Conservation (phyloP, 2,888 invertebrate species). For the Sphecodes monilicornis region DNA sequence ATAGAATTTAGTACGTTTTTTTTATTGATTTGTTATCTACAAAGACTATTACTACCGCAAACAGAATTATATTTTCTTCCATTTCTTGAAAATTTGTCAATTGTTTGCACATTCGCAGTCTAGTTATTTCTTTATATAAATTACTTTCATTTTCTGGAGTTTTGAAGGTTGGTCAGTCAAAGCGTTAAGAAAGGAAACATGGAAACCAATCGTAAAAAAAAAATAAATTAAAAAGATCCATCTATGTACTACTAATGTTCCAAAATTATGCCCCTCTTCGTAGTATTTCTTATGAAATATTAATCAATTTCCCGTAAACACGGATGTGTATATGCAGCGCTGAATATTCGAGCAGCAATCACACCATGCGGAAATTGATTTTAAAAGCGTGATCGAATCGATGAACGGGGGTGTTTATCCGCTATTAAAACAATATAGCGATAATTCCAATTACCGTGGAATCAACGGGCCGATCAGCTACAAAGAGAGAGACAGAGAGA, state of each 20-base stretch:
- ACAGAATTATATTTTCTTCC: too few species aligned
- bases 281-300: background rate
- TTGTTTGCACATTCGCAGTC: too few species aligned
- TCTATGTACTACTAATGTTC: background rate
- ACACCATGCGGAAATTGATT: background rate
- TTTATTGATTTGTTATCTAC: too few species aligned
- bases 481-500: background rate
- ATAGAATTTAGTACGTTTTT: too few species aligned
- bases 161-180: too few species aligned
- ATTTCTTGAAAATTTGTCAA: too few species aligned
- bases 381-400: background rate
- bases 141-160: too few species aligned
- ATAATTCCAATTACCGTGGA: constrained; percentile 2
- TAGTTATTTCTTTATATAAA: too few species aligned
- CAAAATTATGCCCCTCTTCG: background rate
- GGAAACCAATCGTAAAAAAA: background rate
- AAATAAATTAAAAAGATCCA: background rate
- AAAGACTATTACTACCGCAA: too few species aligned
- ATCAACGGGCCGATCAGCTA: background rate
- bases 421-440: constrained; percentile 7
- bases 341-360: background rate
- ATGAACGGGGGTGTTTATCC: background rate
- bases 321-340: background rate
- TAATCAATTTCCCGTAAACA: background rate
- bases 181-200: background rate